These are phyloP conservation scores for Pyrrhosoma nymphula DNA, from an alignment of 2,888 invertebrate genomes.

Conservation along the genomic window DNA sequence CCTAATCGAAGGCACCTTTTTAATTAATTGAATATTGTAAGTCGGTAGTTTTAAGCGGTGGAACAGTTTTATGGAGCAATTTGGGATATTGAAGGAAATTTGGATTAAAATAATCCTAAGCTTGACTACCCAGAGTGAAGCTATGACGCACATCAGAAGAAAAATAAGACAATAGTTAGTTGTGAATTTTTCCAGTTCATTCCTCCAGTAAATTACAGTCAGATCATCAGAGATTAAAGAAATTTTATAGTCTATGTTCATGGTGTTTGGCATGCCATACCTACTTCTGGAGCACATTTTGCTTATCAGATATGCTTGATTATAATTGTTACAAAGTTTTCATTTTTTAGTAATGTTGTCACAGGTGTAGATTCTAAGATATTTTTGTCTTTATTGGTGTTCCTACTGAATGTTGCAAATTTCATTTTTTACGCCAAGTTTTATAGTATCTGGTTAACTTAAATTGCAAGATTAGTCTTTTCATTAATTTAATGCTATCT, in stretches of 20 bases:
- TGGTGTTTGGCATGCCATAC: conserved; percentile 43
- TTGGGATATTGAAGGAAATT: background rate
- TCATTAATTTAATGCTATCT: too few relatives aligned
- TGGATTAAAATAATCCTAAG: background rate
- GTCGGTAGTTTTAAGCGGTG: background rate
- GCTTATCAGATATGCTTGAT: conserved; percentile 14
- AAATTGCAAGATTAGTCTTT: too few relatives aligned
- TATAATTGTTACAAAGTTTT: background rate
- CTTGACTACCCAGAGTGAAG: background rate
- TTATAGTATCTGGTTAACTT: too few relatives aligned
- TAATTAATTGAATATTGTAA: background rate
- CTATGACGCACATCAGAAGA: background rate
- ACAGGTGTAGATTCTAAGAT: conserved; percentile 8
- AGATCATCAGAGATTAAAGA: background rate
- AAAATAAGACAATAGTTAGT: background rate
- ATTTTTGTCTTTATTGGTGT: background rate
- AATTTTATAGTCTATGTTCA: background rate
- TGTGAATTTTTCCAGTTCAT: conserved; percentile 19
- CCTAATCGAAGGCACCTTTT: background rate
- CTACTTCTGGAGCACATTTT: conserved; percentile 45
- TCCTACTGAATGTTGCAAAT: background rate
- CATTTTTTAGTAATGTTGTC: conserved; percentile 33
- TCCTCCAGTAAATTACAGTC: background rate
- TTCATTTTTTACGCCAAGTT: too few relatives aligned
- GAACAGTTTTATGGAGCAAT: background rate